phyloP scores from a whole-genome alignment of 2,797 vertebrate genomes.

The Silurus lanzhouensis region DNA sequence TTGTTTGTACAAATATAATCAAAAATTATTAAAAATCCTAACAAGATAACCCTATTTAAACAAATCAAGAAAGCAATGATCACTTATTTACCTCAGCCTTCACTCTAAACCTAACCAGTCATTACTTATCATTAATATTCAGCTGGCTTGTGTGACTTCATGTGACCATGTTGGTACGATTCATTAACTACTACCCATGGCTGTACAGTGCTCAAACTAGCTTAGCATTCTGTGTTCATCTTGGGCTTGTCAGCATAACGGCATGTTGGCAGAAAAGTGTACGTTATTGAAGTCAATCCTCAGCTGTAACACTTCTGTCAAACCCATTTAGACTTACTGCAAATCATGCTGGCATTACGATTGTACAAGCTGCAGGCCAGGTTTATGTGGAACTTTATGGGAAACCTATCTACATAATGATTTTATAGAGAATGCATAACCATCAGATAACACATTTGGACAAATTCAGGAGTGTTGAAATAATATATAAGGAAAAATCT shows the following conservation, averaged over 20 bases:
- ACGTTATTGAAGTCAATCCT: constrained; percentile 19
- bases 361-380: constrained; percentile 14
- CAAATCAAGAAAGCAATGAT: neutral
- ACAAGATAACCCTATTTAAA: neutral
- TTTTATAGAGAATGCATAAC: neutral
- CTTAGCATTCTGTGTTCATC: constrained; percentile 17
- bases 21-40: neutral
- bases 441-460: constrained; percentile 4
- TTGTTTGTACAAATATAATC: neutral
- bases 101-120: neutral
- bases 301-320: constrained; percentile 34
- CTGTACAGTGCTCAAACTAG: neutral
- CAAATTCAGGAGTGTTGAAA: neutral
- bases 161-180: constrained; percentile 11
- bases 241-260: constrained; percentile 22
- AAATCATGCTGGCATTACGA: constrained; percentile 25
- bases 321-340: constrained; percentile 26
- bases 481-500: neutral
- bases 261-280: constrained; percentile 4
- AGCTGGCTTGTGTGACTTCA: neutral
- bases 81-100: neutral
- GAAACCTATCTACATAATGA: constrained; percentile 4
- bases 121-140: neutral
- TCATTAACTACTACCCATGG: constrained; percentile 12
- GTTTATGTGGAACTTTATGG: constrained; percentile 10